Percentiles rank a stretch among this genome's conserved stretches.
Evolutionary conservation across 2,888 invertebrate species (phyloP).

Genomic region (Junonia oenone): DNA sequence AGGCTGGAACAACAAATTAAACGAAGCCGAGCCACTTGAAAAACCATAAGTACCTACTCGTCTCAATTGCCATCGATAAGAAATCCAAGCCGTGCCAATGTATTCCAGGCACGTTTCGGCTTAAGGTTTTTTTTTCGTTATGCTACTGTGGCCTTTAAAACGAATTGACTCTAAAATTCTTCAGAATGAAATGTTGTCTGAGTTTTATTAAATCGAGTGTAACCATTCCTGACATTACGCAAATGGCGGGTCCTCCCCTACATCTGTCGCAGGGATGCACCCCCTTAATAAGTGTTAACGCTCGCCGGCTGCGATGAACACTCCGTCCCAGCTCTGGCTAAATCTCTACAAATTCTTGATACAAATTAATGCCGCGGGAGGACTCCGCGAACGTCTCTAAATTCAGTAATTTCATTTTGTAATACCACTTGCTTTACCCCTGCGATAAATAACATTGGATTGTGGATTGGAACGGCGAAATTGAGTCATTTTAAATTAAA

Average conservation of each 20-base stretch:
- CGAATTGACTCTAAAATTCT: slow-evolving; percentile 79
- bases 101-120: slow-evolving; percentile 77
- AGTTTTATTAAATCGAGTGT: slow-evolving; percentile 80
- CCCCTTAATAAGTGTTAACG: slow-evolving; percentile 80
- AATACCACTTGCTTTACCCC: slow-evolving; percentile 47
- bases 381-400: slow-evolving; percentile 56
- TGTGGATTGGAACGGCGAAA: neutral
- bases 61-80: slow-evolving; percentile 79
- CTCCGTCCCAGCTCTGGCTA: slow-evolving; percentile 69
- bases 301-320: slow-evolving; percentile 75
- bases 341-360: slow-evolving; percentile 80
- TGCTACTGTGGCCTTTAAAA: slow-evolving; percentile 74
- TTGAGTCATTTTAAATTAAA: neutral
- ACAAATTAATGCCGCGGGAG: slow-evolving; percentile 74
- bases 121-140: slow-evolving; percentile 74
- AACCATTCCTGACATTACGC: slow-evolving; percentile 79
- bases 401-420: slow-evolving; percentile 65
- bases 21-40: slow-evolving; percentile 79
- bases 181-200: slow-evolving; percentile 76
- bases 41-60: slow-evolving; percentile 77
- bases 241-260: slow-evolving; percentile 78
- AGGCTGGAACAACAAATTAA: slow-evolving; percentile 79
- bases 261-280: slow-evolving; percentile 79
- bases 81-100: slow-evolving; percentile 77
- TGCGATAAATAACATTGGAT: neutral